Evolutionary conservation across 2,797 vertebrate genomes (phyloP), one percentile per base, ranked within the genome.

Genomic region (Salmo trutta): DNA sequence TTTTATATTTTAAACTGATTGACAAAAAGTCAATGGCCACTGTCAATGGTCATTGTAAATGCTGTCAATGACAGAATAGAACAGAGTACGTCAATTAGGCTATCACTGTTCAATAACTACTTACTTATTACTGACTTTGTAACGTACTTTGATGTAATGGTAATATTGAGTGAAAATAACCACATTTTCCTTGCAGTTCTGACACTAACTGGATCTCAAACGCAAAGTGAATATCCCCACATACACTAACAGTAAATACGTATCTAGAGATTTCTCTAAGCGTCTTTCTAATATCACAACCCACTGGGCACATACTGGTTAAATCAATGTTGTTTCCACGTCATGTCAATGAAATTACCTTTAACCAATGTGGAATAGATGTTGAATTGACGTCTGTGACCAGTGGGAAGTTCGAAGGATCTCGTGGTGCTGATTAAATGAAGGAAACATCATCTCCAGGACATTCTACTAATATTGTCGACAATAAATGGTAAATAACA

Each of bases 21-120:
- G 78, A 82, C 71, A 76, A 56, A 19, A 79, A 47, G 73, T 80
- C 65, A 78, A 4, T 64, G 64, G 75, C 17, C 31, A n/a, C 77
- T 47, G 41, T 70, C 76, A 75, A 71, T 71, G 54, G 31, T 69
- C 33, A 79, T 59, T 80, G 31, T 77, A 27, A 77, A 27, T 76
- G 75, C 51, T 80, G 31, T 77, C 36, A 77, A 27, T 76, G 75
- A 76, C 75, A 77, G 64, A 52, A 27, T 73, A 12, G 27, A 54
- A 24, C 71, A 24, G 51, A 54, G 6, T 17, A 54, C 17, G 21
- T 24, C 3, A 59, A 8, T 59, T 7, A 19, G 19, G 56, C n/a
- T 59, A 21, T 59, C 19, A 64, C n/a, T 21, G 21, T 62, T 62
- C 10, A 64, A 27, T 64, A 64, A 64, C 59, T 12, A 12, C 10